phyloP scores from a whole-genome alignment of 2,797 vertebrate genomes.

The Tauraco hartlaubi region DNA sequence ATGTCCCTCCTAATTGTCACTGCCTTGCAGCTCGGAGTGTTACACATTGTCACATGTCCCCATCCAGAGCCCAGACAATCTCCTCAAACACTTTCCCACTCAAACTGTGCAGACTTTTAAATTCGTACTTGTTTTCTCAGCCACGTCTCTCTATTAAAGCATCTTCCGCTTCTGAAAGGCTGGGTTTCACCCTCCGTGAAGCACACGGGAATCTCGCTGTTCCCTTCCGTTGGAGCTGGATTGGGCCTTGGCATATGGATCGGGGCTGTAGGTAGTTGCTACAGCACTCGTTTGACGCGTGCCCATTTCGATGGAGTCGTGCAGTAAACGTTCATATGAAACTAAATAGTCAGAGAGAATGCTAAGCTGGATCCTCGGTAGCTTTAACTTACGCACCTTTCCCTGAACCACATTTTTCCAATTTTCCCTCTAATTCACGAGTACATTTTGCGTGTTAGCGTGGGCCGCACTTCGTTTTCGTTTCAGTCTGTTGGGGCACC shows the following conservation, averaged over 20 bases:
- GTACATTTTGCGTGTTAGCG: background rate
- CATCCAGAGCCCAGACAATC: slow-evolving; percentile 3
- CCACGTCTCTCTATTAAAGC: background rate
- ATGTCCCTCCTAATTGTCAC: slow-evolving; percentile 65
- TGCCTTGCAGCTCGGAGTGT: background rate
- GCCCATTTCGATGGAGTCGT: background rate
- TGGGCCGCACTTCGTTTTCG: background rate
- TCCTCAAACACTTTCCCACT: background rate
- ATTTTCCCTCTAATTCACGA: background rate
- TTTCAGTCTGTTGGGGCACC: accelerated
- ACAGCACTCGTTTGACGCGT: background rate
- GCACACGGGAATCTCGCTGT: accelerated
- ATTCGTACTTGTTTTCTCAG: background rate
- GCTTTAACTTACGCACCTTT: background rate
- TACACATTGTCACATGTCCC: slow-evolving; percentile 44
- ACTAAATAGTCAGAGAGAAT: background rate
- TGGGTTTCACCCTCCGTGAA: accelerated
- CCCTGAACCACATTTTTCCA: background rate
- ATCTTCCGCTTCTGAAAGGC: background rate
- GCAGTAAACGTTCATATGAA: background rate
- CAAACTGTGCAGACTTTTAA: background rate
- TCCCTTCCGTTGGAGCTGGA: background rate
- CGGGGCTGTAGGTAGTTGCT: background rate
- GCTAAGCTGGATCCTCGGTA: background rate
- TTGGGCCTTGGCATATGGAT: accelerated